Evolutionary conservation across 2,888 invertebrate species (phyloP).

Genomic region (Carcina quercana): DNA sequence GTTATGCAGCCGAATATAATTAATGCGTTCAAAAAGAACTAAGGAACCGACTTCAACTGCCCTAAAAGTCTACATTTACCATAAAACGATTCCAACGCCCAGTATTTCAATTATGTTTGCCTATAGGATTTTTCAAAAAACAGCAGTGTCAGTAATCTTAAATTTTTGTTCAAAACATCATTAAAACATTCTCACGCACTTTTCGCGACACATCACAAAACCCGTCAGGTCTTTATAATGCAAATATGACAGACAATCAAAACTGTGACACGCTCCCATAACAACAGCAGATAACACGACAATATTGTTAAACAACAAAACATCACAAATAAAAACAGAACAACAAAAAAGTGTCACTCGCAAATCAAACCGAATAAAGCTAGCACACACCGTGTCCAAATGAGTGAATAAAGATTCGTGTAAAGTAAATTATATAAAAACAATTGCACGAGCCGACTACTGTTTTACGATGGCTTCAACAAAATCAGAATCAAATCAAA

Average conservation of each 20-base stretch:
- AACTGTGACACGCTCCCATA: constrained; percentile 55
- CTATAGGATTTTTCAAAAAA: too few relatives aligned
- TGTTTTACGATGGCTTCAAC: constrained; percentile 69
- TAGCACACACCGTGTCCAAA: constrained; percentile 47
- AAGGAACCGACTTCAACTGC: too few relatives aligned
- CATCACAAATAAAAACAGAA: constrained; percentile 37
- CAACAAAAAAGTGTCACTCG: constrained; percentile 60
- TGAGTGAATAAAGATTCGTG: constrained; percentile 46
- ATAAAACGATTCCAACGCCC: too few relatives aligned
- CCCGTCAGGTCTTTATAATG: constrained; percentile 44
- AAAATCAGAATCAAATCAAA: constrained; percentile 66
- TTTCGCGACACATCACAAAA: constrained; percentile 33
- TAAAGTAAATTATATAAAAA: constrained; percentile 66
- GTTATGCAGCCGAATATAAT: too few relatives aligned
- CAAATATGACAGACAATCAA: constrained; percentile 69
- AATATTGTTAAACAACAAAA: constrained; percentile 55
- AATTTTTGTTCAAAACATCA: too few relatives aligned
- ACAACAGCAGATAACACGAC: constrained; percentile 43
- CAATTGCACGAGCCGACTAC: constrained; percentile 53
- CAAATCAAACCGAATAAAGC: constrained; percentile 64
- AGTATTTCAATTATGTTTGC: too few relatives aligned
- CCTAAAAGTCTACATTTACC: too few relatives aligned
- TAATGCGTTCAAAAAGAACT: too few relatives aligned
- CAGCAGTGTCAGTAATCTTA: too few relatives aligned
- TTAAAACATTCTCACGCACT: constrained; percentile 51